These are phyloP conservation scores for Lasius fuliginosus DNA, from an alignment of 2,888 invertebrate species.

Conservation along the genomic window DNA sequence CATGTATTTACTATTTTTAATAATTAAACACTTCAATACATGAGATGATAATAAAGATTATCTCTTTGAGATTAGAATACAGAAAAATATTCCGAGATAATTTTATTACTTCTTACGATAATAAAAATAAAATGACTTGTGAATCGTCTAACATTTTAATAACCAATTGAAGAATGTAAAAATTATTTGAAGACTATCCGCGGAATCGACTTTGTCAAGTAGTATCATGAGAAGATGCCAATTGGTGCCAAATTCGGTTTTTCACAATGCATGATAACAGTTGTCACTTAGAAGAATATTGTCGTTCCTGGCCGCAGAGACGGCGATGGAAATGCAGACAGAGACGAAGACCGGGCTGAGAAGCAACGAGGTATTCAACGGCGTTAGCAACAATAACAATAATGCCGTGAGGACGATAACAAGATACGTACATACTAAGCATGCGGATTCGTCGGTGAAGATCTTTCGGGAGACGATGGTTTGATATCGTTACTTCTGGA, in stretches of 20 bases:
- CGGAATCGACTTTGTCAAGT: background rate
- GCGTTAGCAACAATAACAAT: constrained; percentile 76
- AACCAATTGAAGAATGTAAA: background rate
- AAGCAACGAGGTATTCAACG: constrained; percentile 70
- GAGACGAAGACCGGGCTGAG: constrained; percentile 63
- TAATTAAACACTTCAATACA: background rate
- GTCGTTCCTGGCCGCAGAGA: constrained; percentile 69
- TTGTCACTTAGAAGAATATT: constrained; percentile 47
- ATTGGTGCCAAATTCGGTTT: constrained; percentile 7
- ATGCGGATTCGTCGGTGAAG: constrained; percentile 85
- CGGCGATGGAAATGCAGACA: constrained; percentile 61
- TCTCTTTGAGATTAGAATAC: background rate
- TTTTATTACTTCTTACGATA: background rate
- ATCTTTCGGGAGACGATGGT: constrained; percentile 86
- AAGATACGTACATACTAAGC: constrained; percentile 86
- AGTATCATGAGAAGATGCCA: background rate
- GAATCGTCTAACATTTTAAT: background rate
- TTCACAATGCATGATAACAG: constrained; percentile 37
- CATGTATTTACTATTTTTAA: background rate
- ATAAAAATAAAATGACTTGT: background rate
- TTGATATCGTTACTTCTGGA: constrained; percentile 73
- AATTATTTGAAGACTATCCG: background rate
- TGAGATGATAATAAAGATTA: background rate
- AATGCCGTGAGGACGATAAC: constrained; percentile 84
- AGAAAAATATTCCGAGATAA: background rate